phyloP scores from a whole-genome alignment of 2,113 vertebrate genomes.

The Ciconia maguari region DNA sequence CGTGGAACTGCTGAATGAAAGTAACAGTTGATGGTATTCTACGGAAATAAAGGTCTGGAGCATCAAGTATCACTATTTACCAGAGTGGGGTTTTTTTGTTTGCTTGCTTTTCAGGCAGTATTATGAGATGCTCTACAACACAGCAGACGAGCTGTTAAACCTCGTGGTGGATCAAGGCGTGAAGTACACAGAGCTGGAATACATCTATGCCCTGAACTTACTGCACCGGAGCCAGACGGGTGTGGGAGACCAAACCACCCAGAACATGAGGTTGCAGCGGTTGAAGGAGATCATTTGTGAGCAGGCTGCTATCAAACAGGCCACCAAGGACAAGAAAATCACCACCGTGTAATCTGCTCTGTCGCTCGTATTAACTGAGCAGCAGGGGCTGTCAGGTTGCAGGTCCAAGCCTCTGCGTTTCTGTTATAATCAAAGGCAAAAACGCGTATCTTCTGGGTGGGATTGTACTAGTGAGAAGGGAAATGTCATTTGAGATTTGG shows the following conservation, averaged over 20 bases:
- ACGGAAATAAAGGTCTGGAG: neutral
- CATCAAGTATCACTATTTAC: accelerated
- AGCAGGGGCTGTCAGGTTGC: neutral
- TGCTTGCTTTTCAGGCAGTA: slow-evolving; percentile 82
- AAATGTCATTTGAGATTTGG: neutral
- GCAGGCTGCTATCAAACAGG: slow-evolving; percentile 97
- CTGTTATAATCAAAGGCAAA: neutral
- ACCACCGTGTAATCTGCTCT: slow-evolving; percentile 83
- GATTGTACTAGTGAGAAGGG: neutral
- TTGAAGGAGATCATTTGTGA: slow-evolving; percentile 99
- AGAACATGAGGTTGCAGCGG: slow-evolving; percentile 91
- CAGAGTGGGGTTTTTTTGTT: neutral
- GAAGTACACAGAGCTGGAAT: slow-evolving; percentile 97
- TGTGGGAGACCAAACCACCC: slow-evolving; percentile 91
- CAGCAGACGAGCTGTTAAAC: slow-evolving; percentile 92
- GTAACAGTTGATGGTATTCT: neutral
- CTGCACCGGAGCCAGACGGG: slow-evolving; percentile 97
- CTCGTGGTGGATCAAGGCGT: slow-evolving; percentile 98
- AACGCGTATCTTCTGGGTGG: neutral
- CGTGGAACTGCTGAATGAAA: neutral
- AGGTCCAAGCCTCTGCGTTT: neutral
- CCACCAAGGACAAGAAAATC: slow-evolving; percentile 99
- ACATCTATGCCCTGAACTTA: slow-evolving; percentile 92
- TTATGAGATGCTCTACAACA: slow-evolving; percentile 99
- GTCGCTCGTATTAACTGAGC: accelerated